Evolutionary conservation across 2,797 vertebrate genomes (phyloP), one percentile per base, ranked within the genome.

Genomic region (Notolabrus celidotus): DNA sequence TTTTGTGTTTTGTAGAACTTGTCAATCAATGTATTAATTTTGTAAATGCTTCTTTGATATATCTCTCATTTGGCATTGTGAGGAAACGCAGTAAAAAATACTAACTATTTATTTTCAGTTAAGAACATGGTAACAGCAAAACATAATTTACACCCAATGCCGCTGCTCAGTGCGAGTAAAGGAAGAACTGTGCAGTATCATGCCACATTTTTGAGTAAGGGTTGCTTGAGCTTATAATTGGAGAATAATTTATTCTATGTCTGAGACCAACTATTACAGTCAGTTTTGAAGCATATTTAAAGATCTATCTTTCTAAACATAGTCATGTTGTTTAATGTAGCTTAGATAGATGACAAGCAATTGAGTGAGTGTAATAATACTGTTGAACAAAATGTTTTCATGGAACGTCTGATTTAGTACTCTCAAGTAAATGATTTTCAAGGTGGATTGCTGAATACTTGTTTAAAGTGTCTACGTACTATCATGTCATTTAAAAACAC

Each of bases 91-190:
- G 3, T 49, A 15, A 42, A 23, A 63, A 42, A 2, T 34, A 23
- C 10, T 12, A 34, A 7, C 22, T 61, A 74, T 67, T 50, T 73
- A 57, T 72, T 68, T 53, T 1, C 7, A 43, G 16, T 51, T 47
- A 3, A 64, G 52, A 20, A 1, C 15, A 57, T 20, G 62, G 4
- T 42, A 17, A 0, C 6, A 64, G 36, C 16, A 57, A 10, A 27
- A 38, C 55, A 51, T 1, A 5, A 16, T 45, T 55, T n/a, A 50
- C 9, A 72, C 64, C 17, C 4, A 55, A 6, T 46, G 14, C 4
- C 5, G 41, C 5, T 51, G 11, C 47, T 38, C 2, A 43, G 19
- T 49, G 23, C n/a, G 4, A 63, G 56, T 39, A 12, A 67, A 12
- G 38, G 34, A 74, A 36, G 1, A 67, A 20, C 12, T 20, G 39